A percentile compares a stretch with the other conserved stretches of the same genome.
These are phyloP conservation scores for Passer domesticus DNA, from an alignment of 2,113 vertebrate species.

Conservation along the genomic window DNA sequence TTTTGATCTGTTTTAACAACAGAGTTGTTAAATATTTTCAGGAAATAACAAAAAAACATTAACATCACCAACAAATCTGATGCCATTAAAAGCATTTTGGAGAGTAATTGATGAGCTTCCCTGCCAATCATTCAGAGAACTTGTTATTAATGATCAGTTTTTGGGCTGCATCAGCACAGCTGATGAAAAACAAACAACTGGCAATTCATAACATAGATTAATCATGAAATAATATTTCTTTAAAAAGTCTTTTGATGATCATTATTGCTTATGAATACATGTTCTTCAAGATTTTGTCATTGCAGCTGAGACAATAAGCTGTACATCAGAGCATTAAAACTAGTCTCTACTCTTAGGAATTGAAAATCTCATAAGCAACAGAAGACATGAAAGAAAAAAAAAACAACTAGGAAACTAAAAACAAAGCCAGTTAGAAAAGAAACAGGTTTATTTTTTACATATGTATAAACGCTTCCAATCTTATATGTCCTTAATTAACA, in stretches of 20 bases:
- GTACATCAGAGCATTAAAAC: background rate
- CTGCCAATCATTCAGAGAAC: background rate
- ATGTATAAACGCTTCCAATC: background rate
- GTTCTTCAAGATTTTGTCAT: background rate
- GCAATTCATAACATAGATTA: background rate
- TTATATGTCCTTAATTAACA: background rate
- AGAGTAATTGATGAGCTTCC: background rate
- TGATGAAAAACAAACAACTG: background rate
- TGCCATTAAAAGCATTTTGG: slow-evolving; percentile 17
- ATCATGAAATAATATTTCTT: background rate
- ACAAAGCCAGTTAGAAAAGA: background rate
- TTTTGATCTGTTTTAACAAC: background rate
- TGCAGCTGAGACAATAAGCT: background rate
- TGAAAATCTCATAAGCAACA: background rate
- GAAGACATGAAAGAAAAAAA: background rate
- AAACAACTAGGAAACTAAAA: background rate
- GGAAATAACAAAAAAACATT: background rate
- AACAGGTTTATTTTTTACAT: background rate
- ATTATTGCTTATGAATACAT: background rate
- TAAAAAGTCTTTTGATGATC: background rate
- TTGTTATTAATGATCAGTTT: background rate
- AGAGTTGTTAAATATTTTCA: background rate
- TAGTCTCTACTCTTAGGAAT: background rate
- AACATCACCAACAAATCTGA: background rate
- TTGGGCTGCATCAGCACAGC: background rate